A percentile compares a stretch with the other conserved stretches of the same genome.
Conservation (phyloP, 2,113 vertebrate genomes). For the Phoxinus phoxinus region DNA sequence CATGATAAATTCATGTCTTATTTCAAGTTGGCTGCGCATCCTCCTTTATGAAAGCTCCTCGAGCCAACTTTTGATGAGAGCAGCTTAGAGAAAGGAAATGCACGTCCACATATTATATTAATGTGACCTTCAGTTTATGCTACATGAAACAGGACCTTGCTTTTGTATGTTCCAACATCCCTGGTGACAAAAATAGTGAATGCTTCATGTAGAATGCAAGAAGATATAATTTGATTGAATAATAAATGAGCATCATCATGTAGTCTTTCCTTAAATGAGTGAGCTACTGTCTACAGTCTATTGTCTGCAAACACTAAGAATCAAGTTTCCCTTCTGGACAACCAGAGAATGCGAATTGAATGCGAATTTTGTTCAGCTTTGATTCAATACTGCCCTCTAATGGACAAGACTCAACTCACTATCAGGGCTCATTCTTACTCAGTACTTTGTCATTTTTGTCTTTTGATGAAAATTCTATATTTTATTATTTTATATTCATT, state of each 20-base stretch:
- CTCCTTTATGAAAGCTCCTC: constrained; percentile 27
- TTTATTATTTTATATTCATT: neutral
- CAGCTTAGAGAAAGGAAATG: constrained; percentile 19
- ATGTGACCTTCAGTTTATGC: constrained; percentile 20
- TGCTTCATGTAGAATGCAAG: neutral
- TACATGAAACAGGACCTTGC: constrained; percentile 1
- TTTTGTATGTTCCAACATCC: neutral
- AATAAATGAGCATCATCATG: neutral
- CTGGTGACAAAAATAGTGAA: constrained; percentile 29
- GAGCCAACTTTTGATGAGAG: neutral
- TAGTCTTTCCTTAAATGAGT: neutral
- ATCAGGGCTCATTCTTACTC: neutral
- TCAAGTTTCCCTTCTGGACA: neutral
- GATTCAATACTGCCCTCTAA: constrained; percentile 25
- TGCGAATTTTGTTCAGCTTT: neutral
- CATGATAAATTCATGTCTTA: constrained; percentile 40
- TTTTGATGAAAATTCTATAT: neutral
- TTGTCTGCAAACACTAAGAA: neutral
- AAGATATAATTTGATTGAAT: neutral
- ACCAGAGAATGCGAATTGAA: no score
- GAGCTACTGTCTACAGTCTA: neutral
- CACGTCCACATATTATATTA: constrained; percentile 28
- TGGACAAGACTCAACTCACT: neutral
- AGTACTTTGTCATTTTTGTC: neutral
- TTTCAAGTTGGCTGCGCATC: constrained; percentile 33